Evolutionary conservation across 2,888 invertebrate species (phyloP).

Genomic region (Alcis repandata): DNA sequence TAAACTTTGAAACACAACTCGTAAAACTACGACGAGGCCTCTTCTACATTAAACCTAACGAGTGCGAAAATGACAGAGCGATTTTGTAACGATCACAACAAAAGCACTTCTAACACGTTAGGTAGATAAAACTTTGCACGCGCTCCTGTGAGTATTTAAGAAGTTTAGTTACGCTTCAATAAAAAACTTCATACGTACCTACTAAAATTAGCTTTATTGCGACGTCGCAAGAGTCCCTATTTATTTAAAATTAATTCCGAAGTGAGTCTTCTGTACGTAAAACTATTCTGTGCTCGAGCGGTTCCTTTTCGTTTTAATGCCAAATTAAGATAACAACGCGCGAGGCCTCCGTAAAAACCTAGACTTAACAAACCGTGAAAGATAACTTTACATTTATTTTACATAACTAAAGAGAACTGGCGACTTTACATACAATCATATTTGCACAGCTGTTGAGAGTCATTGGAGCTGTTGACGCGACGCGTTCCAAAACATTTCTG

Average conservation of each 20-base stretch:
- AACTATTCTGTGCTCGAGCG: background rate
- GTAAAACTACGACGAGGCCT: no score
- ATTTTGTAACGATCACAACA: no score
- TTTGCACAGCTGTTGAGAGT: slow-evolving; percentile 25
- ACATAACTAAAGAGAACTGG: slow-evolving; percentile 7
- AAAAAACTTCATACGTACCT: no score
- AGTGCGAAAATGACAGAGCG: no score
- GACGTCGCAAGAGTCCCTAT: background rate
- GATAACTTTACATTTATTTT: slow-evolving; percentile 4
- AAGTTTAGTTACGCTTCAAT: no score
- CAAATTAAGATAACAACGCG: background rate
- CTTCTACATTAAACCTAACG: no score
- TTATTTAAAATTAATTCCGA: no score
- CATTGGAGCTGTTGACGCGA: slow-evolving; percentile 1
- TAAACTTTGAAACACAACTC: no score
- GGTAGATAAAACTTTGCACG: no score
- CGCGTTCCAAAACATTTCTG: background rate
- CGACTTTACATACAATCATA: background rate
- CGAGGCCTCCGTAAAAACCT: background rate
- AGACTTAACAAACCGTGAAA: slow-evolving; percentile 13
- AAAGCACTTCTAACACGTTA: no score
- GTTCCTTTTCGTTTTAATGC: background rate
- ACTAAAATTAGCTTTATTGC: no score
- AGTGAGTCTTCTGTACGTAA: background rate
- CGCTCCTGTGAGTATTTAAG: no score